Evolutionary conservation across 2,888 invertebrate species (phyloP), one percentile per base, ranked within the genome.

Genomic region (Nymphalis urticae): DNA sequence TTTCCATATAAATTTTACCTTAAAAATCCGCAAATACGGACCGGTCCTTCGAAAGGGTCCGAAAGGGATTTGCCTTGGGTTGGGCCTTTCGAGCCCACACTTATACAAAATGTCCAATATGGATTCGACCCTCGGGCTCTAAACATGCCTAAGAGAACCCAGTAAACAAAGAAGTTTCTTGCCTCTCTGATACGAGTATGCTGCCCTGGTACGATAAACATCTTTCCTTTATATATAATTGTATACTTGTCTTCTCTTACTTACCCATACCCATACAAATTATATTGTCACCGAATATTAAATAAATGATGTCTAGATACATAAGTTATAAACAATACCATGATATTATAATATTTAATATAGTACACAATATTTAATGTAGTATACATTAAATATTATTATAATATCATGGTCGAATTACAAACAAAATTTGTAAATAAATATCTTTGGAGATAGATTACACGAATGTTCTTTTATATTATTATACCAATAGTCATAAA

Each of bases 71-170:
- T 92, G 89, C 87, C 85, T 86, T 86, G 90, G 90, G 90, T 86
- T 62, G 66, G 66, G 66, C 48, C 66, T 62, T 67, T 87, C 88
- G 87, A 87, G 84, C 83, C 91, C 86, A 89, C 90, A 92, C 92
- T 92, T 92, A 92, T 88, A 92, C 91, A 91, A 91, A 92, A 92
- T 92, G 92, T 92, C 90, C 90, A 90, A 90, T 89, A 89, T 89
- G 86, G 86, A 83, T 85, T 69, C 78, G 76, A 77, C 78, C 79
- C 79, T 76, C 75, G 83, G 87, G 87, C 83, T 82, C 84, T 78
- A 80, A 80, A 86, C 85, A 84, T 87, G 88, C 87, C 88, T 86
- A 77, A 86, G 85, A 81, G 82, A 80, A 74, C 68, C 80, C 81
- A 80, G 88, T 91, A 90, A 92, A 92, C 90, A 90, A 84, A 85